Conservation (phyloP, 1,140 invertebrate genomes). For the Meloidogyne chitwoodi region DNA sequence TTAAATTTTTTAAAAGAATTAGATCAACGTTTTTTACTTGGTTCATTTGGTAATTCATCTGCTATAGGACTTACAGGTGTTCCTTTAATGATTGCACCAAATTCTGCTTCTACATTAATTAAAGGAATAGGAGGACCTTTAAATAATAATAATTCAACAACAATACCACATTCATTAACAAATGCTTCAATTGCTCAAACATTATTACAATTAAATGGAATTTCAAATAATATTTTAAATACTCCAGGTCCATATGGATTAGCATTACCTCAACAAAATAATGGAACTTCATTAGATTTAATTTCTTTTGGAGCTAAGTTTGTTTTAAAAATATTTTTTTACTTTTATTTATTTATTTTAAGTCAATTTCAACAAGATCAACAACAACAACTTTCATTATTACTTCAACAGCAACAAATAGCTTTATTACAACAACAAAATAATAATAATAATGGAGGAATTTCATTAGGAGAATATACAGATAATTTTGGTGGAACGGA, state of each 20-base stretch:
- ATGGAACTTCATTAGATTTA: neutral
- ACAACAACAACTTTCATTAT: neutral
- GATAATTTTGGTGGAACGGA: neutral
- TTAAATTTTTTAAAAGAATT: slow-evolving; percentile 16
- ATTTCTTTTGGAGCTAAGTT: neutral
- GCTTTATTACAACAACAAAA: slow-evolving; percentile 32
- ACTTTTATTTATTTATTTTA: neutral
- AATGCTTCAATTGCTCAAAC: neutral
- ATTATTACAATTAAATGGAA: neutral
- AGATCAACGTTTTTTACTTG: slow-evolving; percentile 29
- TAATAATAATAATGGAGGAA: slow-evolving; percentile 19
- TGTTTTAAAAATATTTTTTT: neutral
- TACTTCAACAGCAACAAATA: slow-evolving; percentile 3
- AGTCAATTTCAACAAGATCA: slow-evolving; percentile 23
- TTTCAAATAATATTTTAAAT: neutral
- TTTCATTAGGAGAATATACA: neutral
- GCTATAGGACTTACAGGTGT: slow-evolving; percentile 28
- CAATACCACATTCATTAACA: neutral
- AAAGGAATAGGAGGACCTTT: neutral
- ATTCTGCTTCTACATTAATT: neutral
- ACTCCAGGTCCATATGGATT: neutral
- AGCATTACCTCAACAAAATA: slow-evolving; percentile 9
- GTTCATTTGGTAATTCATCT: slow-evolving; percentile 11
- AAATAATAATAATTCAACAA: neutral
- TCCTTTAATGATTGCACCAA: slow-evolving; percentile 37